Evolutionary conservation across 2,888 invertebrate genomes (phyloP), one percentile per base, ranked within the genome.

Genomic region (Selenia dentaria): DNA sequence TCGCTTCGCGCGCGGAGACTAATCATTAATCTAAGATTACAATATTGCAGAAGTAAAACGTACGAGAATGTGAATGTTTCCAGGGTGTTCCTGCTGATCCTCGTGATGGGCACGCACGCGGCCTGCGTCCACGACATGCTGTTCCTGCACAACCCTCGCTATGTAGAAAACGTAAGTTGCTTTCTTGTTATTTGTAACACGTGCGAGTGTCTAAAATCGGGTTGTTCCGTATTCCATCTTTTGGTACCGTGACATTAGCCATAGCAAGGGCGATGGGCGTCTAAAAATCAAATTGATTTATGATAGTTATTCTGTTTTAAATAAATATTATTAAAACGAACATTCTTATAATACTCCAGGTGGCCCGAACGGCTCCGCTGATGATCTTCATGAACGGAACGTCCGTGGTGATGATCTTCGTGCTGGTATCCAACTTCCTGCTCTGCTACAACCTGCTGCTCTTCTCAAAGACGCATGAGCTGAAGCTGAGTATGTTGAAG

Each of bases 321-420:
- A n/a, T n/a, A n/a, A n/a, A n/a, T n/a, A n/a, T n/a, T n/a, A n/a
- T n/a, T n/a, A n/a, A n/a, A n/a, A n/a, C n/a, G n/a, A n/a, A n/a
- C n/a, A n/a, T n/a, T n/a, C n/a, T n/a, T n/a, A n/a, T n/a, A 1
- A 25, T 25, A 5, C 22, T 33, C 8, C 36, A 80, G 81, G 61
- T 68, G 8, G 62, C 72, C 1, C 61, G 56, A 0, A 64, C 70
- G 24, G 71, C 79, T 0, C 14, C 63, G n/a, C 48, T 75, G 46
- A 75, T 77, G 70, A 16, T 77, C n/a, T 67, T 80, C 46, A 62
- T 75, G 52, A 84, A 84, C 63, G 83, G 83, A 10, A 73, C 83
- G 0, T 64, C 74, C 0, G 54, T 81, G 18, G 78, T 82, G 54
- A 82, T 83, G 58, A 49, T 66, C 9, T 85, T 83, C 60, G 58